Percentiles rank a stretch among this genome's conserved stretches.
These are phyloP conservation scores for Nemotelus pantherinus DNA, from an alignment of 2,888 invertebrate genomes.

Conservation along the genomic window DNA sequence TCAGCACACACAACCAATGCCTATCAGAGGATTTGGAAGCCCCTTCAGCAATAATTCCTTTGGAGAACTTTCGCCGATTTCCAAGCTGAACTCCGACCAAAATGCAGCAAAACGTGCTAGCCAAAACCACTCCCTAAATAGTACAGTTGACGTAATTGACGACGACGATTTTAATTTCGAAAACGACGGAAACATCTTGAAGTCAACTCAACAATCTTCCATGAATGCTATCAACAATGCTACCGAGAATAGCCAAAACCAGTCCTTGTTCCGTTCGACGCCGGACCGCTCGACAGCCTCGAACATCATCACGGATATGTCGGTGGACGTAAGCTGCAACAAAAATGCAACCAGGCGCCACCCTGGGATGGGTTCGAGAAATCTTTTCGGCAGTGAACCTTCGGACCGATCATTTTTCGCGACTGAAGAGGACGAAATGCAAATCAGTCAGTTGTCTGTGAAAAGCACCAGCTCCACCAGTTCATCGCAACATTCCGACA, in stretches of 20 bases:
- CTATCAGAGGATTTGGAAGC: constrained; percentile 50
- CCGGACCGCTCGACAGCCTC: constrained; percentile 44
- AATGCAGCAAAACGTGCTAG: not conserved
- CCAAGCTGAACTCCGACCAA: constrained; percentile 51
- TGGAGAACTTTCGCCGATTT: constrained; percentile 62
- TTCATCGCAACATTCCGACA: constrained; percentile 54
- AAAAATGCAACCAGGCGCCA: constrained; percentile 57
- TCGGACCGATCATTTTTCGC: constrained; percentile 33
- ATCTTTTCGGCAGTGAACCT: constrained; percentile 41
- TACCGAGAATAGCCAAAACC: not conserved
- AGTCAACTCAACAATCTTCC: constrained; percentile 4
- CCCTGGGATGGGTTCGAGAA: constrained; percentile 56
- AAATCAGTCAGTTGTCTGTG: constrained; percentile 57
- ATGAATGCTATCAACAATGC: not conserved
- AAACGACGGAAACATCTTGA: not conserved
- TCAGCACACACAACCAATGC: constrained; percentile 21
- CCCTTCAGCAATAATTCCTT: constrained; percentile 60
- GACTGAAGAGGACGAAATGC: constrained; percentile 58
- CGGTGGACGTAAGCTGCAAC: constrained; percentile 58
- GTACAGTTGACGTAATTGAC: not conserved
- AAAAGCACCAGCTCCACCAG: constrained; percentile 54
- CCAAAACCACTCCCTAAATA: constrained; percentile 7
- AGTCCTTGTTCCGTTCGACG: constrained; percentile 45
- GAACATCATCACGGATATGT: constrained; percentile 50
- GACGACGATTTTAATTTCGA: constrained; percentile 18